These are phyloP conservation scores for Euphonia xanthogaster DNA, from an alignment of 2,797 vertebrate genomes.

Conservation along the genomic window DNA sequence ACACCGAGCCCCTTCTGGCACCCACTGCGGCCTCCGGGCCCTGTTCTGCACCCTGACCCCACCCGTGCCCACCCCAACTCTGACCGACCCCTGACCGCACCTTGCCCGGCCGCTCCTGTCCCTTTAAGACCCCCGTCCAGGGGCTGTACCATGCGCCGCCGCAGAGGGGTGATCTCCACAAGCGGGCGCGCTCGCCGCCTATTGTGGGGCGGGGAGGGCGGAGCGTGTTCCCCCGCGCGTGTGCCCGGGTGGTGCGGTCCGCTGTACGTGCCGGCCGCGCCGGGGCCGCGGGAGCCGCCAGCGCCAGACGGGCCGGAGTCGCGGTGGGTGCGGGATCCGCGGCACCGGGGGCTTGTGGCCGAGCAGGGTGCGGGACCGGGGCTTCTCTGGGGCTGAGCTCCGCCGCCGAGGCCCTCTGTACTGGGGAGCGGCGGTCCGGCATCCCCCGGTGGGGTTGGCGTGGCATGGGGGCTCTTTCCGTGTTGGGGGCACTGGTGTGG, in stretches of 20 bases:
- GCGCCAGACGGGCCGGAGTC: background rate
- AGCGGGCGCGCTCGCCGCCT: background rate
- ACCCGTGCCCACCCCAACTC: accelerated
- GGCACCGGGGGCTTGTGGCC: accelerated
- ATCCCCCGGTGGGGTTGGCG: no score
- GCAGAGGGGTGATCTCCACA: background rate
- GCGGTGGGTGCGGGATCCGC: background rate
- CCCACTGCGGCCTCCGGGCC: background rate
- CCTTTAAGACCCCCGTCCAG: background rate
- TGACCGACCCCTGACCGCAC: accelerated
- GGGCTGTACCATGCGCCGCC: background rate
- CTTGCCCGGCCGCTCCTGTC: background rate
- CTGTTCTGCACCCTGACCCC: background rate
- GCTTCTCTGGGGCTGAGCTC: accelerated
- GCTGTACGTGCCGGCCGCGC: conserved; percentile 13
- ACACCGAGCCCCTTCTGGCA: no score
- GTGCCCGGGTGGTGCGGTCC: background rate
- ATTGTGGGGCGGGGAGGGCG: background rate
- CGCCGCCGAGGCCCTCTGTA: accelerated
- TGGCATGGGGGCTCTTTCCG: accelerated
- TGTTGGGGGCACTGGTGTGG: accelerated
- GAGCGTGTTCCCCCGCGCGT: background rate
- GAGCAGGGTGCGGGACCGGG: accelerated
- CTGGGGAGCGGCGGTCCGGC: no score
- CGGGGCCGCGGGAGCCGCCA: background rate